Evolutionary conservation across 53 echinoderm and acorn worm species (phyloP).

Genomic region (Echinometra lucunter): DNA sequence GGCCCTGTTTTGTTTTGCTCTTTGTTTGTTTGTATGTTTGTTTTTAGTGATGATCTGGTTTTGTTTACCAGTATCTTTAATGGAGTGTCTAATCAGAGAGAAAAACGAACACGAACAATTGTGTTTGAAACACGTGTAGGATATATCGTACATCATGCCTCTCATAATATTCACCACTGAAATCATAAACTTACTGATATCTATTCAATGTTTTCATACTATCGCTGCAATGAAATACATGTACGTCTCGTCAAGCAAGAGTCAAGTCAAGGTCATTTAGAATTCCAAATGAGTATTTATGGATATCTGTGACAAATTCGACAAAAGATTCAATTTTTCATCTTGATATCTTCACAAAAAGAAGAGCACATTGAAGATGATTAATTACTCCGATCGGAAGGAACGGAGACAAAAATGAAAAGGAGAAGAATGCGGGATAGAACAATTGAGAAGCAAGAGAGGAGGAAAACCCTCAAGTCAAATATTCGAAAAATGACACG

Average conservation of each 20-base stretch:
- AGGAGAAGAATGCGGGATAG: neutral
- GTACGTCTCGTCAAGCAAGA: neutral
- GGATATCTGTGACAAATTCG: neutral
- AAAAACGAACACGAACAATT: too few species aligned
- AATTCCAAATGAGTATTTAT: neutral
- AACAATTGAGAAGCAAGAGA: neutral
- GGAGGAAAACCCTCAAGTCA: neutral
- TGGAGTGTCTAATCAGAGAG: too few species aligned
- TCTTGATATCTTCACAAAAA: slow-evolving; percentile 5
- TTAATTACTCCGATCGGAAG: slow-evolving; percentile 19
- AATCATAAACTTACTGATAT: too few species aligned
- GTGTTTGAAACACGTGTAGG: too few species aligned
- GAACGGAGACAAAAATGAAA: neutral
- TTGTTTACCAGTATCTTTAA: too few species aligned
- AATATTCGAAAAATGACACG: neutral
- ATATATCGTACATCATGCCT: too few species aligned
- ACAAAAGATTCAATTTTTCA: neutral
- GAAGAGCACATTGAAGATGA: neutral
- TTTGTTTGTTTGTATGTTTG: too few species aligned
- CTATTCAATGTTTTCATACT: too few species aligned
- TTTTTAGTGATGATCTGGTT: too few species aligned
- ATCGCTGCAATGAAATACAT: neutral
- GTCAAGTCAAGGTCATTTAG: slow-evolving; percentile 18
- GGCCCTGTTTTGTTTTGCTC: too few species aligned
- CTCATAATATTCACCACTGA: too few species aligned